Conservation (phyloP, 2,797 vertebrate species). For the Sarcophilus harrisii region DNA sequence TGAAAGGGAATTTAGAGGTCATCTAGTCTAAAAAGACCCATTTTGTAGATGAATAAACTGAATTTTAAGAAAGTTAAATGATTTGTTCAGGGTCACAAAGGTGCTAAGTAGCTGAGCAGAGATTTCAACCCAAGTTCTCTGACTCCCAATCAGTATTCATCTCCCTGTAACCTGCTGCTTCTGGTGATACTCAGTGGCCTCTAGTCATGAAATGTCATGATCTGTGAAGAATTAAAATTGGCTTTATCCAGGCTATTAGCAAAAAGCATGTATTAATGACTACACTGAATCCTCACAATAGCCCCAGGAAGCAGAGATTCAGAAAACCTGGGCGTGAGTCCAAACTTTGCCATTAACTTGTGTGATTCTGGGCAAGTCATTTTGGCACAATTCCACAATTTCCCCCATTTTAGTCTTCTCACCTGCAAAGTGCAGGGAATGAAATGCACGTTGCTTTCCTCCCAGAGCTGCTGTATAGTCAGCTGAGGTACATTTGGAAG, state of each 20-base stretch:
- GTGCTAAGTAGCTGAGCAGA: neutral
- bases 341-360: neutral
- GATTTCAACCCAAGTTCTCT: neutral
- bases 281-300: neutral
- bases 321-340: neutral
- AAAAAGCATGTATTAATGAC: neutral
- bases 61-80: neutral
- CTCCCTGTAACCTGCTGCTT: neutral
- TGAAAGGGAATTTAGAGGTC: neutral
- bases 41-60: neutral
- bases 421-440: neutral
- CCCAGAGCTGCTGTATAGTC: neutral
- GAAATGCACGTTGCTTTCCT: neutral
- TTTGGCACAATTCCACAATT: neutral
- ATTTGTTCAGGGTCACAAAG: neutral
- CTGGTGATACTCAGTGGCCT: neutral
- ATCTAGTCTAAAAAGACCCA: neutral
- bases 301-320: neutral
- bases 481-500: neutral
- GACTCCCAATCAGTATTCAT: neutral
- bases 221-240: neutral
- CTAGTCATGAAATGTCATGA: neutral
- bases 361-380: neutral
- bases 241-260: neutral
- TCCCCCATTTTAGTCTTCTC: neutral